Conservation (phyloP, 2,888 invertebrate genomes). For the Melanotus villosus region DNA sequence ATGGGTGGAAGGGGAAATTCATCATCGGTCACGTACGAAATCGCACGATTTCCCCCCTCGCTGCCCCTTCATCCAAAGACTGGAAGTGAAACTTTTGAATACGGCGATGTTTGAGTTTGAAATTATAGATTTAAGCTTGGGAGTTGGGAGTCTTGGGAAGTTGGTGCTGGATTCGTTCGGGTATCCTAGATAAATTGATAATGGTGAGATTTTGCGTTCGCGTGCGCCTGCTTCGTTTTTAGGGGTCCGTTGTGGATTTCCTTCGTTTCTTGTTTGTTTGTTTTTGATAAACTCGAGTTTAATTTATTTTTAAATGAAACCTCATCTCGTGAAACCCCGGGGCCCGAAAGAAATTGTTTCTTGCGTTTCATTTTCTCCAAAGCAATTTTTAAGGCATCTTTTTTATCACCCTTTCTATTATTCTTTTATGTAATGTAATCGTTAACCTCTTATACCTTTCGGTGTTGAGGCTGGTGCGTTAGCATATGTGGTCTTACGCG, state of each 20-base stretch:
- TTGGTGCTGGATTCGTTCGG: constrained; percentile 1
- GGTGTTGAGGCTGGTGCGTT: no score
- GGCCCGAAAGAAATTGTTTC: not conserved
- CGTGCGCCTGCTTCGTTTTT: not conserved
- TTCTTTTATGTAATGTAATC: no score
- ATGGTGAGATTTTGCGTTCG: constrained; percentile 6
- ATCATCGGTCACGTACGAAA: constrained; percentile 51
- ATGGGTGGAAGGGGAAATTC: constrained; percentile 50
- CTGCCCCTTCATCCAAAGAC: constrained; percentile 10
- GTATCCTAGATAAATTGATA: constrained; percentile 25
- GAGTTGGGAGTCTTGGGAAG: constrained; percentile 29
- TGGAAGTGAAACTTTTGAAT: constrained; percentile 45
- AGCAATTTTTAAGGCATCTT: no score
- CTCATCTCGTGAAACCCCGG: not conserved
- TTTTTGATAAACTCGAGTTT: constrained; percentile 10
- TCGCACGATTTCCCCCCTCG: constrained; percentile 46
- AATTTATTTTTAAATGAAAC: constrained; percentile 15
- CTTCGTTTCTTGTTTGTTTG: constrained; percentile 4
- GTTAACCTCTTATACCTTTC: no score
- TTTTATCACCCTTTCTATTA: no score
- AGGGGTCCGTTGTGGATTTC: not conserved
- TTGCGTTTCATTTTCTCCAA: no score
- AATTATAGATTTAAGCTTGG: constrained; percentile 42
- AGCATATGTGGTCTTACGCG: no score
- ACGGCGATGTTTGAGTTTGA: constrained; percentile 39